Evolutionary conservation across 2,113 vertebrate species (phyloP), one percentile per base, ranked within the genome.

Genomic region (Neotoma lepida): DNA sequence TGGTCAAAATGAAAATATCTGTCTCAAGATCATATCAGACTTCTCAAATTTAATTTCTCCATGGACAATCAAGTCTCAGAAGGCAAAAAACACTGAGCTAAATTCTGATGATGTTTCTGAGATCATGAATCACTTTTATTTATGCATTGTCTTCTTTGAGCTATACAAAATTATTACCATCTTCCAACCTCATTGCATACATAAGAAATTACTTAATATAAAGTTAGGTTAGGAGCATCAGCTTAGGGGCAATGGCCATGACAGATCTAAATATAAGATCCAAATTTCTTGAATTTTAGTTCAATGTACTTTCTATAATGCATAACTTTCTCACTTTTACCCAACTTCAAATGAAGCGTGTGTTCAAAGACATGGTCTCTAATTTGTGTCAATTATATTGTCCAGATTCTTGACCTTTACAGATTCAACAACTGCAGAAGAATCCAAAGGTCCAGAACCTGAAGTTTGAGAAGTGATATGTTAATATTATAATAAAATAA

Each of bases 381-480:
- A 9, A 80, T 85, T 95, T 90, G 82, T 46, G 15, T 91, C 66
- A 82, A 22, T 84, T 1, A 64, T 93, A 71, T 71, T 88, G 39
- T 49, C 26, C 20, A 93, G 33, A 81, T 17, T 51, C 15, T 56
- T 87, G 73, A 39, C 66, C 66, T 63, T 51, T 86, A 76, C 70
- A 7, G 1, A 70, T 86, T 92, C 76, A 87, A 70, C 20, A 95
- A 70, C 51, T 88, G 73, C 28, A 51, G n/a, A 89, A 86, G 49
- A 10, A 77, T 63, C 8, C 2, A 68, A 91, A 86, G 9, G 3
- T 85, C 41, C 13, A 85, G 8, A 39, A 26, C n/a, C 51, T 78
- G 41, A 73, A 44, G 91, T 95, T 94, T 96, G 14, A 68, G 86
- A 33, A 81, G 24, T 77, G 24, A 84, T 89, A 87, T 33, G 64